Conservation (phyloP, 2,797 vertebrate genomes). For the Centropyge bicolor region DNA sequence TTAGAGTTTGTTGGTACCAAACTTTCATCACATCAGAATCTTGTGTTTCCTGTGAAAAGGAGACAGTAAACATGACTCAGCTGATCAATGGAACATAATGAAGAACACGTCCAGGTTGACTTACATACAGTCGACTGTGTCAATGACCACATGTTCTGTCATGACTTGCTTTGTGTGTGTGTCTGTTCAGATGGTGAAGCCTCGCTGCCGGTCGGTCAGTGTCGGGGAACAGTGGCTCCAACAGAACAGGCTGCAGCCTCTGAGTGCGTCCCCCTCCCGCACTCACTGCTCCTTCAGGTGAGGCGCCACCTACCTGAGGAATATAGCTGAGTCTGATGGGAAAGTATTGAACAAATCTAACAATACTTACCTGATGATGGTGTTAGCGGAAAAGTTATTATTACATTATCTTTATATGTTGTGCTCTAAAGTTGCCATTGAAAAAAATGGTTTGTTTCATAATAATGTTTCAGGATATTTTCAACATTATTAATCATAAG, state of each 20-base stretch:
- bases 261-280: slow-evolving; percentile 90
- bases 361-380: neutral
- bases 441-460: neutral
- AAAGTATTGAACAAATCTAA: neutral
- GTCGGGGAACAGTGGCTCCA: slow-evolving; percentile 93
- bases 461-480: neutral
- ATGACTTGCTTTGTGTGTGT: neutral
- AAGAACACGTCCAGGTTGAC: neutral
- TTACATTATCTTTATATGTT: no score
- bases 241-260: slow-evolving; percentile 89
- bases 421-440: no score
- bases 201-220: slow-evolving; percentile 92
- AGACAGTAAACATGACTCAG: neutral
- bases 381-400: neutral
- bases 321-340: neutral
- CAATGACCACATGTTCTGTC: neutral
- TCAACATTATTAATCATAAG: neutral
- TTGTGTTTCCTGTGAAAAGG: neutral
- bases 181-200: slow-evolving; percentile 76
- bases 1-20: neutral
- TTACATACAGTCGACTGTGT: neutral
- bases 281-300: slow-evolving; percentile 90
- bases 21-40: neutral
- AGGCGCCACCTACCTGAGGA: slow-evolving; percentile 7
- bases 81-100: no score